Evolutionary conservation across 2,888 invertebrate species (phyloP), one percentile per base, ranked within the genome.

Genomic region (Macrophya alboannulata): DNA sequence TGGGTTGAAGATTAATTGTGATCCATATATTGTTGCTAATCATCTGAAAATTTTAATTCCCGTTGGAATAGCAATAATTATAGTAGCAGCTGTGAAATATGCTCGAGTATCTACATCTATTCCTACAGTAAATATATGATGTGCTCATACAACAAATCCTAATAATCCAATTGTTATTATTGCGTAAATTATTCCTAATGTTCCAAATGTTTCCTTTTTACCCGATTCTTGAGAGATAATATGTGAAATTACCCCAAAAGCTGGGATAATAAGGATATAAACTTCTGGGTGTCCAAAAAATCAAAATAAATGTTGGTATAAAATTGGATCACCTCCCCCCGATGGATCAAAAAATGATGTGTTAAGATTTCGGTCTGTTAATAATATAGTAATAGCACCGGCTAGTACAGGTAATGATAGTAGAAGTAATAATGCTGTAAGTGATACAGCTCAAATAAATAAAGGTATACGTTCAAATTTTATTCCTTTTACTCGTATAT

Each of bases 281-380:
- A 97, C 97, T 96, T 97, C 97, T 12, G 97, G 97, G 85, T 97
- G 97, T 0, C 97, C 97, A 95, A 97, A 98, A 94, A 97, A 97
- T 96, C 97, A 97, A 94, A 98, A 97, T 95, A 97, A 94, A 93
- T 97, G 97, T 95, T 97, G 97, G 84, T 96, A 97, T 89, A 97
- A 89, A 94, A 97, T 96, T 2, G 97, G 97, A 85, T 97, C 97
- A 84, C 97, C 97, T 45, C 97, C 97, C 86, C 97, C 97, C 0
- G 95, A 95, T 0, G 97, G 97, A 55, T 97, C 97, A 95, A 97
- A 97, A 94, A 97, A 97, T 0, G 96, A 96, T 0, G 97, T 97
- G 95, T 97, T 97, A 93, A 97, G 92, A 94, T 97, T 97, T 92
- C 97, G 97, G 91, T 97, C 97, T 3, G 96, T 96, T 93, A 97